Conservation (phyloP, 1,140 invertebrate species). For the Drosophila quadrilineata region DNA sequence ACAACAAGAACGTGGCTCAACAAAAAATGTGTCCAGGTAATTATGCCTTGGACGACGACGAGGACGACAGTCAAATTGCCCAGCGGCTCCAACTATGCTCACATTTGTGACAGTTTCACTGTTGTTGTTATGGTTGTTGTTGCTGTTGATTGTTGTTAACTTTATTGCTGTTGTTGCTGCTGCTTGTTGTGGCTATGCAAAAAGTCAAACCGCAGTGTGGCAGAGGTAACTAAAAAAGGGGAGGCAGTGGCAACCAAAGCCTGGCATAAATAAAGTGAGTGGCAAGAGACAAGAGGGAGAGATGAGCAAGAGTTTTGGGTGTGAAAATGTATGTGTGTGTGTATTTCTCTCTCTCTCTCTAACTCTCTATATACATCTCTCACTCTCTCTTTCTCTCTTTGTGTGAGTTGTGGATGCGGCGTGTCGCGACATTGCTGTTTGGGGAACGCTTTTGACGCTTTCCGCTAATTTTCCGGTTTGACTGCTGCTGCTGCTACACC, state of each 20-base stretch:
- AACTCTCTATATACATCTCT: too few relatives aligned
- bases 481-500: conserved; percentile 73
- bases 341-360: too few relatives aligned
- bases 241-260: not conserved
- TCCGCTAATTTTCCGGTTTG: conserved; percentile 77
- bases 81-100: conserved; percentile 59
- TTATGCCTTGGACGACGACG: conserved; percentile 56
- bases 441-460: conserved; percentile 76
- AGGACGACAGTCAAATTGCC: conserved; percentile 2
- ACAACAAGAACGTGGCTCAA: too few relatives aligned
- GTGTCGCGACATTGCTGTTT: conserved; percentile 71
- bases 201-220: conserved; percentile 35
- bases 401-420: conserved; percentile 7
- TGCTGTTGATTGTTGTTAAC: conserved; percentile 25
- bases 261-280: not conserved
- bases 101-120: conserved; percentile 64
- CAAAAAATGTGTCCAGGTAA: conserved; percentile 74
- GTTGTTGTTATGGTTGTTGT: conserved; percentile 26
- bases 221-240: not conserved
- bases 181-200: conserved; percentile 55
- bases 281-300: not conserved
- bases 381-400: too few relatives aligned
- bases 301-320: not conserved
- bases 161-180: conserved; percentile 12
- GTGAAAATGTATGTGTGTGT: too few relatives aligned